phyloP scores from a whole-genome alignment of 2,797 vertebrate genomes.

The Craterocephalus amniculus region DNA sequence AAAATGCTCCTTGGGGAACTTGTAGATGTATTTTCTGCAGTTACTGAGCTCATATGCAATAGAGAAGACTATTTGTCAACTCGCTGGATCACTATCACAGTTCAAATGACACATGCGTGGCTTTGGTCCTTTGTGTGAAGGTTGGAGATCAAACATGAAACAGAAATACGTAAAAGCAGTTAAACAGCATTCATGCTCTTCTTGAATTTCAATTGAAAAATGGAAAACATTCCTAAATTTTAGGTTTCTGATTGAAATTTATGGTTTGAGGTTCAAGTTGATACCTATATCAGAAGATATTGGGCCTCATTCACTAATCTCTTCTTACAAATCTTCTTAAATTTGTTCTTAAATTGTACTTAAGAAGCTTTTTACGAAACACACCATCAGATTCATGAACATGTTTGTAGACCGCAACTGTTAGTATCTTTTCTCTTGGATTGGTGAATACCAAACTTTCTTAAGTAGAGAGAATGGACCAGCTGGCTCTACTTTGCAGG shows the following conservation, averaged over 20 bases:
- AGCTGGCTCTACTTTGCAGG: too few relatives aligned
- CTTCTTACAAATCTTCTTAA: too few relatives aligned
- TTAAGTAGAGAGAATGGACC: too few relatives aligned
- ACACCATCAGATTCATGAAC: too few relatives aligned
- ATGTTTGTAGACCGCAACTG: too few relatives aligned
- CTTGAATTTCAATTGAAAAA: not conserved
- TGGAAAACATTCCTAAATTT: slow-evolving; percentile 6
- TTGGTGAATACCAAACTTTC: too few relatives aligned
- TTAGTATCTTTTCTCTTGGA: too few relatives aligned
- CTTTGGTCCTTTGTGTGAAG: not conserved
- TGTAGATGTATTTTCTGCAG: not conserved
- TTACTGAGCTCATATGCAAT: not conserved
- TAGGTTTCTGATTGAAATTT: slow-evolving; percentile 8
- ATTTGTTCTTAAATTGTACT: too few relatives aligned
- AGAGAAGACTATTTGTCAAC: not conserved
- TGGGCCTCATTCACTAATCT: too few relatives aligned
- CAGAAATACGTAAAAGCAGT: not conserved
- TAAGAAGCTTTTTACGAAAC: too few relatives aligned
- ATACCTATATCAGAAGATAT: slow-evolving; percentile 1
- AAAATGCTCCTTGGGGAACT: not conserved
- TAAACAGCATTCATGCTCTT: not conserved
- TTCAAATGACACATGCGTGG: not conserved
- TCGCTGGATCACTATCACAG: not conserved
- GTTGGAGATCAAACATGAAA: not conserved
- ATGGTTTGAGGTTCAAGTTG: not conserved